Conservation (phyloP, 2,888 invertebrate genomes). For the Mesorhabditis spiculigera region DNA sequence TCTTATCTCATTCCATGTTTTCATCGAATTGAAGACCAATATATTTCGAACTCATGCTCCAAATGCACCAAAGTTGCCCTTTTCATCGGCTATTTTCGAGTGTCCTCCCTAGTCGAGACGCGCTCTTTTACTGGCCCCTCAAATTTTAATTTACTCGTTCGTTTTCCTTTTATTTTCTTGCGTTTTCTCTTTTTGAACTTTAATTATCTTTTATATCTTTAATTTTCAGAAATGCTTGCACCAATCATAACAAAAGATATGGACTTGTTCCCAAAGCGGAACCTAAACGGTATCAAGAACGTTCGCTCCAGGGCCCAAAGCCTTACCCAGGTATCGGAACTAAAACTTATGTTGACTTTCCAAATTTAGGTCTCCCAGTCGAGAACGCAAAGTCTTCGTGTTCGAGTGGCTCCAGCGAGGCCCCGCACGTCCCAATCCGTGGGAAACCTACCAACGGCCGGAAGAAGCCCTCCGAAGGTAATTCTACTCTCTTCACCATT, state of each 20-base stretch:
- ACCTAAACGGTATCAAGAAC: slow-evolving; percentile 36
- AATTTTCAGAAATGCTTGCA: slow-evolving; percentile 33
- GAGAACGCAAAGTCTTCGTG: slow-evolving; percentile 12
- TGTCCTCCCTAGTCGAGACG: too few relatives aligned
- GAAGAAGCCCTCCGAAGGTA: slow-evolving; percentile 12
- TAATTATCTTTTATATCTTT: too few relatives aligned
- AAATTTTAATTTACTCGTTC: too few relatives aligned
- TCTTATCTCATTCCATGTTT: too few relatives aligned
- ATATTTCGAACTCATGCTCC: too few relatives aligned
- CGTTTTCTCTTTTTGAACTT: too few relatives aligned
- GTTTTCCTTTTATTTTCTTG: too few relatives aligned
- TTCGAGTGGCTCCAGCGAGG: slow-evolving; percentile 24
- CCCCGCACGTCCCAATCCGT: slow-evolving; percentile 29
- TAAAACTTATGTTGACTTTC: slow-evolving; percentile 16
- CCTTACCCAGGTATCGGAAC: slow-evolving; percentile 38
- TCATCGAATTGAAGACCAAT: too few relatives aligned
- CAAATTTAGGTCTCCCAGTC: background rate
- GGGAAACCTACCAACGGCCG: slow-evolving; percentile 30
- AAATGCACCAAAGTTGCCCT: too few relatives aligned
- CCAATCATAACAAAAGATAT: slow-evolving; percentile 52
- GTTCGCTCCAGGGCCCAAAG: slow-evolving; percentile 46
- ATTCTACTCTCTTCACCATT: too few relatives aligned
- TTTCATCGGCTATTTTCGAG: too few relatives aligned
- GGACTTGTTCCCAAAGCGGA: slow-evolving; percentile 42
- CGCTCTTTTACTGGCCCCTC: too few relatives aligned